Base-by-base conservation (phyloP, 2,113 vertebrate species). In the Boleophthalmus pectinirostris region DNA sequence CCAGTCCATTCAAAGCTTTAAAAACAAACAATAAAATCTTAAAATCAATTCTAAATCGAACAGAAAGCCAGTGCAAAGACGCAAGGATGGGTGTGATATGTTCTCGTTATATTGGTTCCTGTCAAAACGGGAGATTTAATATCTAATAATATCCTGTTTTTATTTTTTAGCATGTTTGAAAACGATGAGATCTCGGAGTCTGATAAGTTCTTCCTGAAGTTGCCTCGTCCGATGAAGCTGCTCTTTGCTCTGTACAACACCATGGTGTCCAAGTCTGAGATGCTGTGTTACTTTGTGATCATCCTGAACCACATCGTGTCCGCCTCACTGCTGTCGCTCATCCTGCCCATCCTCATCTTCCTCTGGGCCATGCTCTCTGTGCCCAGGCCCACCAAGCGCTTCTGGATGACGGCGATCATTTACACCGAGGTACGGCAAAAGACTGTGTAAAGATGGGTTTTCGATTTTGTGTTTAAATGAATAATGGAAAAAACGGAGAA, bases 381-480 rank as follows among this genome's bases (percentile, higher is more conserved):
- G 75, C 94, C 95, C 35, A 90, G 92, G 73, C 92, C 93, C n/a
- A 92, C 83, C 70, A 93, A 94, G 67, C 82, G 86, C 72, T 94
- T 94, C 76, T 92, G 94, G 92, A 93, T 93, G 92, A 91, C 92
- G 0, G 93, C 91, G 0, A 94, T 94, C 16, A 91, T 94, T 76
- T 93, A 95, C 90, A 94, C 92, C 2, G 93, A 95, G 91, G 94
- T 94, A 0, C 0, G 21, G 12, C 21, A n/a, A n/a, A n/a, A n/a
- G n/a, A n/a, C n/a, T n/a, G n/a, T n/a, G n/a, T n/a, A n/a, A n/a
- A n/a, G n/a, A n/a, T n/a, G n/a, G n/a, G n/a, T n/a, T n/a, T n/a
- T n/a, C n/a, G n/a, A n/a, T n/a, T n/a, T n/a, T n/a, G n/a, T n/a
- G n/a, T n/a, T n/a, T n/a, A n/a, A n/a, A n/a, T n/a, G n/a, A n/a